Evolutionary conservation across 2,888 invertebrate genomes (phyloP).

Genomic region (Latrodectus elegans): DNA sequence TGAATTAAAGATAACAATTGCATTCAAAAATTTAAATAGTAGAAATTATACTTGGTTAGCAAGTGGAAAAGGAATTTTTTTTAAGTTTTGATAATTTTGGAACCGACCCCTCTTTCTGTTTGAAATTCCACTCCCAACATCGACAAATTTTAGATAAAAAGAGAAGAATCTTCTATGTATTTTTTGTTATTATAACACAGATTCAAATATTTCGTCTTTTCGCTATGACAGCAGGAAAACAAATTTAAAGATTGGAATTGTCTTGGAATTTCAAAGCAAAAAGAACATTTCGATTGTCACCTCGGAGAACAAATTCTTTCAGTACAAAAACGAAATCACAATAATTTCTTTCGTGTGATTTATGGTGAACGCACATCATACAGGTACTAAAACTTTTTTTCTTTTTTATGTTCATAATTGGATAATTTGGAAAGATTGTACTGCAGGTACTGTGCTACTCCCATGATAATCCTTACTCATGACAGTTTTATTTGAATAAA

Average conservation of each 20-base stretch:
- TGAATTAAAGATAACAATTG: no score
- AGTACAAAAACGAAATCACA: neutral
- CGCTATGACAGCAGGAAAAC: slow-evolving; percentile 26
- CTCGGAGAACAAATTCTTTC: slow-evolving; percentile 37
- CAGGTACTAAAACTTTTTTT: neutral
- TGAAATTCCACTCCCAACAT: slow-evolving; percentile 14
- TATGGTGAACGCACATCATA: slow-evolving; percentile 40
- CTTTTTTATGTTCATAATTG: no score
- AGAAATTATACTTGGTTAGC: no score
- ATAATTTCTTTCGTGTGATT: slow-evolving; percentile 32
- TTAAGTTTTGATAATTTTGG: neutral
- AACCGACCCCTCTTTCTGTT: neutral
- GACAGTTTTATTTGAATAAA: no score
- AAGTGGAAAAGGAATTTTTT: no score
- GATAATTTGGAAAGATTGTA: no score
- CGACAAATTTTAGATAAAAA: no score
- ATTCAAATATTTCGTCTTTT: slow-evolving; percentile 29
- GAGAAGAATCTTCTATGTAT: slow-evolving; percentile 6
- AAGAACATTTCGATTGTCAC: slow-evolving; percentile 21
- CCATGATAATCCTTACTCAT: no score
- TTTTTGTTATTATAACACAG: slow-evolving; percentile 42
- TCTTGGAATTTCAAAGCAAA: slow-evolving; percentile 32
- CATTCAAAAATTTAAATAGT: no score
- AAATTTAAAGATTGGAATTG: slow-evolving; percentile 39
- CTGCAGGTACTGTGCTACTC: no score